A percentile compares a stretch with the other conserved stretches of the same genome.
Evolutionary conservation across 1,140 invertebrate genomes (phyloP).

Genomic region (Drosophila elegans): DNA sequence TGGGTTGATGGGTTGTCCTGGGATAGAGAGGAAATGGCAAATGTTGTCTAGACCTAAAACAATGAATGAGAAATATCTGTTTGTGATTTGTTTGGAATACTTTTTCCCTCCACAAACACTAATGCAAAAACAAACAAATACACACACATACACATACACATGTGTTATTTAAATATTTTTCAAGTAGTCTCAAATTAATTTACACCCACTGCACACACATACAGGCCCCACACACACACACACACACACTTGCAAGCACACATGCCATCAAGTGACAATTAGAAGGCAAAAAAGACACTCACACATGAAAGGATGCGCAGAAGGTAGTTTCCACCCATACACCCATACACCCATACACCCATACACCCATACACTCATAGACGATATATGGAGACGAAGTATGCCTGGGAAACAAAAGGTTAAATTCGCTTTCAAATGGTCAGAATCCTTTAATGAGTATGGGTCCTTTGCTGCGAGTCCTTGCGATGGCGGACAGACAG

Average conservation of each 20-base stretch:
- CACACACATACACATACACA: neutral
- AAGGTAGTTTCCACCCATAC: neutral
- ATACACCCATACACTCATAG: neutral
- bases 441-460: conserved; percentile 77
- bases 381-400: neutral
- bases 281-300: conserved; percentile 64
- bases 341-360: neutral
- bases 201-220: conserved; percentile 61
- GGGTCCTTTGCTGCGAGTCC: conserved; percentile 1
- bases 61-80: conserved; percentile 78
- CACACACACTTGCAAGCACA: conserved; percentile 11
- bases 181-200: conserved; percentile 73
- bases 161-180: conserved; percentile 71
- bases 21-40: conserved; percentile 42
- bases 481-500: conserved; percentile 63
- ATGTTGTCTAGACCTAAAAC: conserved; percentile 74
- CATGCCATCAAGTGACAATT: conserved; percentile 68
- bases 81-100: conserved; percentile 82
- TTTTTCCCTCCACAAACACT: conserved; percentile 43
- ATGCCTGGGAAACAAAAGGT: conserved; percentile 70
- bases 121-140: neutral
- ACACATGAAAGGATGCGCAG: conserved; percentile 39
- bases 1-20: neutral
- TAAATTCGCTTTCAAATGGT: conserved; percentile 82
- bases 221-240: conserved; percentile 24